These are phyloP conservation scores for Microtus obscurus DNA, from an alignment of 2,797 vertebrate genomes.

Conservation along the genomic window DNA sequence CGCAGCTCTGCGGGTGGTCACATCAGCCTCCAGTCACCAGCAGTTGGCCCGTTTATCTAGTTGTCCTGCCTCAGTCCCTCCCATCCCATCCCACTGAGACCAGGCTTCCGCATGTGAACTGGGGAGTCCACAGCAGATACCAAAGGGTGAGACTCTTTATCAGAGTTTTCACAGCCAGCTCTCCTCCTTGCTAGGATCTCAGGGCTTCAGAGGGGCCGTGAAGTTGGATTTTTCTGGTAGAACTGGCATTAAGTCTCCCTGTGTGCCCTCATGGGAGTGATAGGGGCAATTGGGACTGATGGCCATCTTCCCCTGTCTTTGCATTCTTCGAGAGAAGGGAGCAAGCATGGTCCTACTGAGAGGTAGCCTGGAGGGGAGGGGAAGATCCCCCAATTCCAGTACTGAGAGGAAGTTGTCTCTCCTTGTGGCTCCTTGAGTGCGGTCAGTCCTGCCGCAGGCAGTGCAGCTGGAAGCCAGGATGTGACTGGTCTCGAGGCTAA, in stretches of 20 bases:
- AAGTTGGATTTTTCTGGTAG: background rate
- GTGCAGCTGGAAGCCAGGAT: background rate
- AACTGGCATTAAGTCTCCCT: background rate
- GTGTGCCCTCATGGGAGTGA: background rate
- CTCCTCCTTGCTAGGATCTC: background rate
- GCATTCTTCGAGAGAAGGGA: background rate
- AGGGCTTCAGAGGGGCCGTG: background rate
- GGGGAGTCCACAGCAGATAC: background rate
- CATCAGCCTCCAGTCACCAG: background rate
- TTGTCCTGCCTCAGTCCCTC: background rate
- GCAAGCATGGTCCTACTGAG: background rate
- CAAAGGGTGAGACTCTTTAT: background rate
- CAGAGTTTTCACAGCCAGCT: background rate
- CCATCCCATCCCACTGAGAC: background rate
- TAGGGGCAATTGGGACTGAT: background rate
- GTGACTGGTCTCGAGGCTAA: background rate
- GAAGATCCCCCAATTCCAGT: background rate
- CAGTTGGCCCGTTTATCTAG: background rate
- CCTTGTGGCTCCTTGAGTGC: background rate
- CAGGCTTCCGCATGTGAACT: background rate
- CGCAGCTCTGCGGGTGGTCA: background rate
- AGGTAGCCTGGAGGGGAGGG: background rate
- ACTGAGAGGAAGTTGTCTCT: background rate
- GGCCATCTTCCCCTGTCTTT: background rate
- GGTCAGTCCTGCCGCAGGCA: background rate